phyloP scores from a whole-genome alignment of 2,797 vertebrate species.

The Semaprochilodus insignis region DNA sequence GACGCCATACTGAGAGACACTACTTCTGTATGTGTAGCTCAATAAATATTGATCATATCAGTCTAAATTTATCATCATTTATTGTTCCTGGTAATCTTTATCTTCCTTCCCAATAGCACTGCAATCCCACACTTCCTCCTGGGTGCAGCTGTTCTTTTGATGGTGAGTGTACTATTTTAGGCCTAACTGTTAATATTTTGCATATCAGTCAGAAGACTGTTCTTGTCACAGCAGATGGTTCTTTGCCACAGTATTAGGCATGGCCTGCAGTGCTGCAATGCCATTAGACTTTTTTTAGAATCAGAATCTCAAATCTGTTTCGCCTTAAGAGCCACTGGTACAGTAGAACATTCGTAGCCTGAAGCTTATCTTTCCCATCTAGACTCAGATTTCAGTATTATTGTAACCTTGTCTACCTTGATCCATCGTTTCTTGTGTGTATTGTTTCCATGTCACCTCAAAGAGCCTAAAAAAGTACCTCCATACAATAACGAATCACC shows the following conservation, averaged over 20 bases:
- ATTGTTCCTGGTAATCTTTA: too few species aligned
- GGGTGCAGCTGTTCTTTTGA: too few species aligned
- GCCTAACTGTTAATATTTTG: too few species aligned
- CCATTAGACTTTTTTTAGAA: neutral
- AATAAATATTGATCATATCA: too few species aligned
- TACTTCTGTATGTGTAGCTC: too few species aligned
- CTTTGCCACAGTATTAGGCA: neutral
- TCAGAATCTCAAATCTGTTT: neutral
- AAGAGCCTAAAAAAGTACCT: neutral
- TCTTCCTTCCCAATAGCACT: too few species aligned
- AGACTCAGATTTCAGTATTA: neutral
- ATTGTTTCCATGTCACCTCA: neutral
- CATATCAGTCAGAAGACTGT: too few species aligned
- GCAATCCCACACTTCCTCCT: too few species aligned
- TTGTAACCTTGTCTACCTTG: neutral
- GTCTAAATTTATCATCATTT: too few species aligned
- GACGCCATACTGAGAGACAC: too few species aligned
- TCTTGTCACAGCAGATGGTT: neutral
- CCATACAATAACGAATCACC: slow-evolving; percentile 4
- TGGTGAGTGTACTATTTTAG: too few species aligned
- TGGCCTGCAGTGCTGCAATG: too few species aligned
- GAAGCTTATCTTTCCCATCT: neutral
- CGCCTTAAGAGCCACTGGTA: neutral
- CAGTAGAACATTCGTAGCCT: neutral
- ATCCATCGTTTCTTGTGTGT: neutral